Evolutionary conservation across 2,113 vertebrate species (phyloP).

Genomic region (Channa argus): DNA sequence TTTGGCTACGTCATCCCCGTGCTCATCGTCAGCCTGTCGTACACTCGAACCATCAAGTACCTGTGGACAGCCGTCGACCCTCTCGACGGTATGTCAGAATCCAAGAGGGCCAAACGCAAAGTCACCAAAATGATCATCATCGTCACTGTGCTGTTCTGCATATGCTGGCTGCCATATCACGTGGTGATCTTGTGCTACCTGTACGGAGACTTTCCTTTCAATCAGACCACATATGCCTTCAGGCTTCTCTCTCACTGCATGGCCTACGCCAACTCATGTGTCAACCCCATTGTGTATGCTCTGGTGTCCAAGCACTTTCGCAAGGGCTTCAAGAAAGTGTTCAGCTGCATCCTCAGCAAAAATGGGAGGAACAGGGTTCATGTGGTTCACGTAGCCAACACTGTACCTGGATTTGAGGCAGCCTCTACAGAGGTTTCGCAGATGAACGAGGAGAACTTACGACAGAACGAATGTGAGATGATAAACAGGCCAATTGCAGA

Average conservation of each 20-base stretch:
- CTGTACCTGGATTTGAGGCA: conserved; percentile 83
- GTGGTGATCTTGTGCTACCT: conserved; percentile 89
- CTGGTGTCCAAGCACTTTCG: conserved; percentile 91
- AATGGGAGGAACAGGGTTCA: conserved; percentile 88
- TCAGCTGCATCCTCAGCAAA: conserved; percentile 89
- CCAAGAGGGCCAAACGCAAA: conserved; percentile 89
- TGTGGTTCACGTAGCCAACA: conserved; percentile 83
- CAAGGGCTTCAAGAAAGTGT: conserved; percentile 92
- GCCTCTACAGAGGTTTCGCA: conserved; percentile 87
- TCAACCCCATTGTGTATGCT: conserved; percentile 91
- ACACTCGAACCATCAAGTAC: conserved; percentile 90
- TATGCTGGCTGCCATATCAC: conserved; percentile 91
- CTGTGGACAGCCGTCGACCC: conserved; percentile 91
- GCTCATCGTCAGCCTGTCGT: conserved; percentile 88
- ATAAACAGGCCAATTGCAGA: conserved; percentile 68
- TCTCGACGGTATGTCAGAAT: conserved; percentile 88
- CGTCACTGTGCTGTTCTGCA: conserved; percentile 90
- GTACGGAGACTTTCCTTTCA: conserved; percentile 91
- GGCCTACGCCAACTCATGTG: conserved; percentile 92
- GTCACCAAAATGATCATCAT: conserved; percentile 94
- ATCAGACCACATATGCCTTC: conserved; percentile 89
- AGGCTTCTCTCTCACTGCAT: conserved; percentile 91
- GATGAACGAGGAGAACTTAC: conserved; percentile 82
- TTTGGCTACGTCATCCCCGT: conserved; percentile 89
- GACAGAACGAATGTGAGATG: conserved; percentile 81